Conservation (phyloP, 2,888 invertebrate genomes). For the Phengaris alcon region DNA sequence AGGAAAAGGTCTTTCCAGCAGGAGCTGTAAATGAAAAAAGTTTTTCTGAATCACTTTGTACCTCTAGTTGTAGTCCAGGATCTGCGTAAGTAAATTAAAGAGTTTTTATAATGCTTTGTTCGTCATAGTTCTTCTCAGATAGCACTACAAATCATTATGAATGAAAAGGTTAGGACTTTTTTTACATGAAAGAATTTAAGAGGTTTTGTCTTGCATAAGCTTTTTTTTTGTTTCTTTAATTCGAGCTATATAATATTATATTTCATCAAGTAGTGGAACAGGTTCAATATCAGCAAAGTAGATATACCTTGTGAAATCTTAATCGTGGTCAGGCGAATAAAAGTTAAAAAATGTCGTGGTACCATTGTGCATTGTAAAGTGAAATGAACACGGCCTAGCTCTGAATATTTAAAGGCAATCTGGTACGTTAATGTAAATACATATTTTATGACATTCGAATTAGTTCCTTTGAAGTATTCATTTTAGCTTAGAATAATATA, state of each 20-base stretch:
- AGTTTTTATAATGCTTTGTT: too few species aligned
- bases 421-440: background rate
- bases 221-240: too few species aligned
- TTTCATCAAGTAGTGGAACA: too few species aligned
- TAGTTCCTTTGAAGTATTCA: background rate
- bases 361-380: background rate
- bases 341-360: background rate
- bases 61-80: too few species aligned
- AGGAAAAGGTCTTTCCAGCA: background rate
- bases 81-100: too few species aligned
- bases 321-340: background rate
- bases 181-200: too few species aligned
- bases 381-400: conserved; percentile 2
- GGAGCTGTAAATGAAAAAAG: background rate
- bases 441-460: conserved; percentile 1
- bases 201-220: too few species aligned
- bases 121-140: too few species aligned
- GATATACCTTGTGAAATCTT: background rate
- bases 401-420: conserved; percentile 16
- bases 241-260: too few species aligned
- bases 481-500: background rate
- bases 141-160: too few species aligned
- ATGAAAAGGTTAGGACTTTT: too few species aligned
- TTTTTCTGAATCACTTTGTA: background rate
- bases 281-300: too few species aligned